These are phyloP conservation scores for Buathra laborator DNA, from an alignment of 2,888 invertebrate genomes.

Conservation along the genomic window DNA sequence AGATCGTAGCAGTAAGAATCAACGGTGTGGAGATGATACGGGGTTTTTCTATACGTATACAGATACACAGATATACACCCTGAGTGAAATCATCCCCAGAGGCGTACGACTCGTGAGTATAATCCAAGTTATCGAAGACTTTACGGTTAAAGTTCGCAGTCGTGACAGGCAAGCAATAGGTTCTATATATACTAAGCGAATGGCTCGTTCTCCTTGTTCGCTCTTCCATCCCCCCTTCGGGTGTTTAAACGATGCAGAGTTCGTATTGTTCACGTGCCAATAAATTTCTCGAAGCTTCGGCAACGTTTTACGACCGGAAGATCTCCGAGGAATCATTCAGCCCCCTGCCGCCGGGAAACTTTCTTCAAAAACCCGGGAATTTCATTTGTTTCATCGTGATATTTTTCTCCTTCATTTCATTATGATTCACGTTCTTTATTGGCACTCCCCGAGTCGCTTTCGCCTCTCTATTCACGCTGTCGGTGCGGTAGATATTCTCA, in stretches of 20 bases:
- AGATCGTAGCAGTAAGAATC: background rate
- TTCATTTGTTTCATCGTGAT: slow-evolving; percentile 36
- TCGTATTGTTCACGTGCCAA: slow-evolving; percentile 17
- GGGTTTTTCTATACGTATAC: background rate
- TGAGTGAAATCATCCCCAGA: background rate
- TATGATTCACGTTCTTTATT: background rate
- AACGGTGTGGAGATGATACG: background rate
- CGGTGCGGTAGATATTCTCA: too few species aligned
- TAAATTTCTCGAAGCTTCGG: slow-evolving; percentile 41
- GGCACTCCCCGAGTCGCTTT: background rate
- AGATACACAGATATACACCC: slow-evolving; percentile 12
- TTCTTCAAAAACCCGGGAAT: background rate
- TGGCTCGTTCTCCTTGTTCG: slow-evolving; percentile 13
- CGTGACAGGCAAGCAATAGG: slow-evolving; percentile 14
- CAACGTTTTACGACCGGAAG: slow-evolving; percentile 28
- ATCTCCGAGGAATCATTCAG: background rate
- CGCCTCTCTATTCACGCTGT: background rate
- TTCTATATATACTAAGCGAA: slow-evolving; percentile 15
- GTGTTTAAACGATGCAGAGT: slow-evolving; percentile 6
- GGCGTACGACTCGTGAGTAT: background rate
- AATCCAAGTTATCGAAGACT: slow-evolving; percentile 33
- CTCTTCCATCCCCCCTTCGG: slow-evolving; percentile 12
- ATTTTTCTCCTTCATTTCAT: background rate
- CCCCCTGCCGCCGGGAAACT: background rate
- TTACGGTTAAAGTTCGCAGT: slow-evolving; percentile 48